These are phyloP conservation scores for Antennarius striatus DNA, from an alignment of 2,113 vertebrate species.

Conservation along the genomic window DNA sequence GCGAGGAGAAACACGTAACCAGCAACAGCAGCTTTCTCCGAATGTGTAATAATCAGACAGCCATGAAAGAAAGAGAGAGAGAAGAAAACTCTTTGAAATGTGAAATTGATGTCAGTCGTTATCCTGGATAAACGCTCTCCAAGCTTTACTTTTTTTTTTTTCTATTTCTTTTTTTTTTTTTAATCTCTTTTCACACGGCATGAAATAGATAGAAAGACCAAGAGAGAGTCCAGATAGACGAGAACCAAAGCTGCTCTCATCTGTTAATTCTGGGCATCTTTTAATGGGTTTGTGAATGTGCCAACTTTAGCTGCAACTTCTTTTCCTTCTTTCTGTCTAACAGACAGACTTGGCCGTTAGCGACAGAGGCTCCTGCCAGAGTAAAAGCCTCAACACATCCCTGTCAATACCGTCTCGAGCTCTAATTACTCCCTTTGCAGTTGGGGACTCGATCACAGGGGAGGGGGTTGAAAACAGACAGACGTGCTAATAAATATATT, in stretches of 20 bases:
- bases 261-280: constrained; percentile 72
- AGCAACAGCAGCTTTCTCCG: constrained; percentile 34
- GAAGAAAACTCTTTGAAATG: constrained; percentile 58
- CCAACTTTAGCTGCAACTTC: constrained; percentile 42
- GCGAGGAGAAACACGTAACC: constrained; percentile 34
- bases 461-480: constrained; percentile 26
- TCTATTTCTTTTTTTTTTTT: constrained; percentile 31
- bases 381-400: constrained; percentile 64
- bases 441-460: constrained; percentile 49
- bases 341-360: constrained; percentile 63
- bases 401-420: constrained; percentile 71
- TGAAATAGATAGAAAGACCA: constrained; percentile 40
- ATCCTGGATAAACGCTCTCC: constrained; percentile 58
- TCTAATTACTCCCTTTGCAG: constrained; percentile 66
- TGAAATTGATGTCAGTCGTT: constrained; percentile 67
- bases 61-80: constrained; percentile 22
- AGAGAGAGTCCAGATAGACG: too few species aligned
- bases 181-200: constrained; percentile 48
- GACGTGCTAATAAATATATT: constrained; percentile 56
- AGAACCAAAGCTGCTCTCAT: constrained; percentile 42
- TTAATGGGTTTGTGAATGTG: constrained; percentile 54
- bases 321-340: constrained; percentile 38
- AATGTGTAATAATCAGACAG: constrained; percentile 53
- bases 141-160: constrained; percentile 33
- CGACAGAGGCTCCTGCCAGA: constrained; percentile 62